Base-by-base conservation (phyloP, 2,113 vertebrate species). In the Cygnus buccinator region DNA sequence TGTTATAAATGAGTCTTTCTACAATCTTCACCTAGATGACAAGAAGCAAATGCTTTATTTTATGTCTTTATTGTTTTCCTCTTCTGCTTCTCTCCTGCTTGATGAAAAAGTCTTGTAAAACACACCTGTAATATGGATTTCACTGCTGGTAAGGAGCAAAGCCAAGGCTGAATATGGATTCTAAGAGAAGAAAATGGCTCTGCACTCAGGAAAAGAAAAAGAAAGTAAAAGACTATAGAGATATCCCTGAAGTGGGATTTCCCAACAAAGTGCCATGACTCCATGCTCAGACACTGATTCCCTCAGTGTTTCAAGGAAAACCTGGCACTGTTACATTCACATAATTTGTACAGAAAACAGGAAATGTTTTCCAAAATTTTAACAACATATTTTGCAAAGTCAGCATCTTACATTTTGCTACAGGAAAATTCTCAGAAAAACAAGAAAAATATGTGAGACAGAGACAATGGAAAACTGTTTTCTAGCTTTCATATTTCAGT, bases 41-140 rank as follows among this genome's bases (percentile, higher is more conserved):
- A 94, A 76, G 83, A 87, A 91, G 37, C 11, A 93, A 89, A 87
- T 70, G 46, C 23, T 87, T 92, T 48, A 67, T 84, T 92, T 92
- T 84, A 89, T 66, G 43, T 78, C 57, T 93, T 96, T 89, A 75
- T 74, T 81, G 35, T 54, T 92, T 90, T 96, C 68, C 35, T 79
- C 43, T 82, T 89, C 62, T 92, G 68, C 41, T 95, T 90, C 72
- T 88, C 46, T 67, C 15, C 11, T 33, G 43, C 52, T 72, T 78
- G 28, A 87, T 74, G 50, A 37, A 52, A 65, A 44, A 78, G 26
- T 17, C 15, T 43, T 54, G 48, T 65, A 75, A 92, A 94, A 48
- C 48, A 68, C 12, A 52, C 43, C 90, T 95, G 76, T 41, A 72
- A 72, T 87, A 81, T 3, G 33, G 66, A 84, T 96, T 90, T 90